Conservation (phyloP, 2,113 vertebrate genomes). For the Seriola dumerili region DNA sequence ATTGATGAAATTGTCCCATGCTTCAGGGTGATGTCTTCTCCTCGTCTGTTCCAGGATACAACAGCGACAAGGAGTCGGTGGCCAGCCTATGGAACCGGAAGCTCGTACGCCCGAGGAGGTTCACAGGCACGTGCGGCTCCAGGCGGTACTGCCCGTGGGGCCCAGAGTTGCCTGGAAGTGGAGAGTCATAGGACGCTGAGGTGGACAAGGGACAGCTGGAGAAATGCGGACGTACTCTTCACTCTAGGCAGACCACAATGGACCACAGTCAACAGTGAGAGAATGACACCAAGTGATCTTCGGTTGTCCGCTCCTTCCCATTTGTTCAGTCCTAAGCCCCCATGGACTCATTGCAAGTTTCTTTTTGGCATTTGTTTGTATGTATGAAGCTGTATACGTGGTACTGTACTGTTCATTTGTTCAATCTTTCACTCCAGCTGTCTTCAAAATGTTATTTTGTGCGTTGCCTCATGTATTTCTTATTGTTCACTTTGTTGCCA, state of each 20-base stretch:
- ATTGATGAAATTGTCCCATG: constrained; percentile 68
- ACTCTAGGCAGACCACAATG: constrained; percentile 12
- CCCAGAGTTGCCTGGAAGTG: constrained; percentile 32
- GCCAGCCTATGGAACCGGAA: constrained; percentile 46
- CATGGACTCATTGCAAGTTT: constrained; percentile 31
- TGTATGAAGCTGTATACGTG: not conserved
- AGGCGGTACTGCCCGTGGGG: constrained; percentile 7
- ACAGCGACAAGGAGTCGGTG: constrained; percentile 39
- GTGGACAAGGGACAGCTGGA: constrained; percentile 70
- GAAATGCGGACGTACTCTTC: constrained; percentile 41
- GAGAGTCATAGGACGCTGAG: constrained; percentile 48
- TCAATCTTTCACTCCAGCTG: not conserved
- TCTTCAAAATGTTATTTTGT: not conserved
- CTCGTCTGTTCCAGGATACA: constrained; percentile 74
- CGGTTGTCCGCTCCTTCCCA: constrained; percentile 7
- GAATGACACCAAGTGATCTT: constrained; percentile 50
- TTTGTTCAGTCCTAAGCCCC: constrained; percentile 10
- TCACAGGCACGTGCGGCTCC: constrained; percentile 63
- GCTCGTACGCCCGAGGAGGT: constrained; percentile 56
- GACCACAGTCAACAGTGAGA: constrained; percentile 65
- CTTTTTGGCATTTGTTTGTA: not conserved
- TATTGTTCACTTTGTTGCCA: constrained; percentile 1
- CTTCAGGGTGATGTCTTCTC: constrained; percentile 64
- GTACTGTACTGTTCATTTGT: not conserved
- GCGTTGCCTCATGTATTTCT: not conserved